These are phyloP conservation scores for Cheilosia scutellata DNA, from an alignment of 2,888 invertebrate genomes.

Conservation along the genomic window DNA sequence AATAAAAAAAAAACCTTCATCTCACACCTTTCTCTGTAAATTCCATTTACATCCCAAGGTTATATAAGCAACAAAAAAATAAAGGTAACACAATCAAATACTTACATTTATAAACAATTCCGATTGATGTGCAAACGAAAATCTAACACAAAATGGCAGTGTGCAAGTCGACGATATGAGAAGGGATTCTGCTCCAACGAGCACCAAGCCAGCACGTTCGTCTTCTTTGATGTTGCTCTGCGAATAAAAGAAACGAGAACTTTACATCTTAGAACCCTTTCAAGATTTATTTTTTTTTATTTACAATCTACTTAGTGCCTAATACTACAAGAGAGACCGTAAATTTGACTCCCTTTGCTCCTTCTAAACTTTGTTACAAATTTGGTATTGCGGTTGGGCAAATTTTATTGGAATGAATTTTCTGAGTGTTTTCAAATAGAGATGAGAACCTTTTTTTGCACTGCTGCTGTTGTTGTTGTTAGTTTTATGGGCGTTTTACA, in stretches of 20 bases:
- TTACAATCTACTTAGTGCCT: constrained; percentile 64
- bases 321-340: constrained; percentile 40
- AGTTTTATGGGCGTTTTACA: neutral
- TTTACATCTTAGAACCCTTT: constrained; percentile 31
- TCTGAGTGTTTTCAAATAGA: constrained; percentile 44
- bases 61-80: neutral
- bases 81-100: constrained; percentile 59
- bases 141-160: constrained; percentile 59
- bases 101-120: constrained; percentile 65
- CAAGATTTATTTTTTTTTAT: constrained; percentile 22
- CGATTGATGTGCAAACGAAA: constrained; percentile 53
- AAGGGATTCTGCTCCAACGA: constrained; percentile 1
- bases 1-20: no score
- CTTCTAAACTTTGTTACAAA: constrained; percentile 41
- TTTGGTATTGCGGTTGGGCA: constrained; percentile 52
- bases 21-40: no score
- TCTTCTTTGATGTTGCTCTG: constrained; percentile 10
- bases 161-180: constrained; percentile 55
- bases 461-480: no score
- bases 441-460: constrained; percentile 12
- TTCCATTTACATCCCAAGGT: no score
- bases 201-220: constrained; percentile 27
- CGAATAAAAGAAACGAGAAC: constrained; percentile 38
- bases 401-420: constrained; percentile 62
- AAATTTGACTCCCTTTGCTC: constrained; percentile 23